Evolutionary conservation across 2,113 vertebrate genomes (phyloP).

Genomic region (Colius striatus): DNA sequence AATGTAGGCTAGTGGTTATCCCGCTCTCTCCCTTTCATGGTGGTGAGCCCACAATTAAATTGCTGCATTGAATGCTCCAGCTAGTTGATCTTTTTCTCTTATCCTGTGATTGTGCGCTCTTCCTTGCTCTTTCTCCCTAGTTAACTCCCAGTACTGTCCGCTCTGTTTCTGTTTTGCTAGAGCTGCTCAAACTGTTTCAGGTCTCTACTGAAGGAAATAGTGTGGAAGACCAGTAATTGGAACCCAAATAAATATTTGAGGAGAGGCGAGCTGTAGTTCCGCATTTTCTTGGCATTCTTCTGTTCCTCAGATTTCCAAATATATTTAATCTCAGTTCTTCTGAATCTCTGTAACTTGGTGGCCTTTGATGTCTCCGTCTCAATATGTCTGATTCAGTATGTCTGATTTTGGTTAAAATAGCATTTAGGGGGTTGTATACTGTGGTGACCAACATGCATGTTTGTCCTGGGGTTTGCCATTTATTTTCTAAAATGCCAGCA

Average conservation of each 20-base stretch:
- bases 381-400: neutral
- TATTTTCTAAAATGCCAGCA: neutral
- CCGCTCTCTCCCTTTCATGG: neutral
- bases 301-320: neutral
- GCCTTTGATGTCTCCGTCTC: neutral
- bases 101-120: neutral
- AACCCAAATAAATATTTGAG: constrained; percentile 35
- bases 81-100: neutral
- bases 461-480: neutral
- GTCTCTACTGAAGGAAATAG: neutral
- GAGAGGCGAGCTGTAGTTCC: neutral
- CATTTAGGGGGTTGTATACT: neutral
- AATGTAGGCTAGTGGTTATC: neutral
- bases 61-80: neutral
- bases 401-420: neutral
- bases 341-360: neutral
- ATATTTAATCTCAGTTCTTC: neutral
- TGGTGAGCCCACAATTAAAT: constrained; percentile 39
- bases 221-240: neutral
- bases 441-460: neutral
- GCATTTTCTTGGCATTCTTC: neutral
- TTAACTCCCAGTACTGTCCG: neutral
- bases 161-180: neutral
- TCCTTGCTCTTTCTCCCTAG: neutral
- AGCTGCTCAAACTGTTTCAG: neutral